Percentiles rank a stretch among this genome's conserved stretches.
Evolutionary conservation across 1,140 invertebrate genomes (phyloP).

Genomic region (Eueides isabella): DNA sequence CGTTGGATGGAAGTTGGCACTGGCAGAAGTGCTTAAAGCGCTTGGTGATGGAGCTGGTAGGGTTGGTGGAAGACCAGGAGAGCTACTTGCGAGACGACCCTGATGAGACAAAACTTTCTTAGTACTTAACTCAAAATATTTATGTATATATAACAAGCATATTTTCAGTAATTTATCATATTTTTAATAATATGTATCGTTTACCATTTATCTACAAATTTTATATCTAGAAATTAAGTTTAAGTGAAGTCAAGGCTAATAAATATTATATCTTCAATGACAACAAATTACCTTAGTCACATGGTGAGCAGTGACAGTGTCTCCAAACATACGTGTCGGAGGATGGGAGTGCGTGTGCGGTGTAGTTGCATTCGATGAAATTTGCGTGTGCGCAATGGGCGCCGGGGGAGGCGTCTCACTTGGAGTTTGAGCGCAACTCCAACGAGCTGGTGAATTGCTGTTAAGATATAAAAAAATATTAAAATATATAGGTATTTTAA

Average conservation of each 20-base stretch:
- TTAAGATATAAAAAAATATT: slow-evolving; percentile 40
- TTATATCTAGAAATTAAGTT: neutral
- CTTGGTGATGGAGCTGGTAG: slow-evolving; percentile 86
- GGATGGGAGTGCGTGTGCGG: slow-evolving; percentile 58
- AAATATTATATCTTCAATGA: neutral
- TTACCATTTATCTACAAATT: neutral
- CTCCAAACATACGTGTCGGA: slow-evolving; percentile 83
- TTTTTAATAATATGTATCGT: neutral
- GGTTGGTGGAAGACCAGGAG: slow-evolving; percentile 84
- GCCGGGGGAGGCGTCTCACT: slow-evolving; percentile 70
- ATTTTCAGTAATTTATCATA: neutral
- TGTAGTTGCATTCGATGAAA: slow-evolving; percentile 56
- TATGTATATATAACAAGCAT: neutral
- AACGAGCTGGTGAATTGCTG: slow-evolving; percentile 71
- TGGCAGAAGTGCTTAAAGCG: slow-evolving; percentile 76
- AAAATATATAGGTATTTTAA: neutral
- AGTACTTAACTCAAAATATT: neutral
- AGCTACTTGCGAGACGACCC: slow-evolving; percentile 70
- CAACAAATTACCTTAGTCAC: slow-evolving; percentile 60
- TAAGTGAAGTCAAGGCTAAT: neutral
- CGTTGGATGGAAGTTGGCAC: slow-evolving; percentile 77
- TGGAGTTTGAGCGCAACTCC: slow-evolving; percentile 70
- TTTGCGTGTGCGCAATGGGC: slow-evolving; percentile 64
- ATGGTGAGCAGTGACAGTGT: slow-evolving; percentile 80
- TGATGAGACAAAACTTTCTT: slow-evolving; percentile 29